Evolutionary conservation across 2,797 vertebrate genomes (phyloP).

Genomic region (Naso thynnoides): DNA sequence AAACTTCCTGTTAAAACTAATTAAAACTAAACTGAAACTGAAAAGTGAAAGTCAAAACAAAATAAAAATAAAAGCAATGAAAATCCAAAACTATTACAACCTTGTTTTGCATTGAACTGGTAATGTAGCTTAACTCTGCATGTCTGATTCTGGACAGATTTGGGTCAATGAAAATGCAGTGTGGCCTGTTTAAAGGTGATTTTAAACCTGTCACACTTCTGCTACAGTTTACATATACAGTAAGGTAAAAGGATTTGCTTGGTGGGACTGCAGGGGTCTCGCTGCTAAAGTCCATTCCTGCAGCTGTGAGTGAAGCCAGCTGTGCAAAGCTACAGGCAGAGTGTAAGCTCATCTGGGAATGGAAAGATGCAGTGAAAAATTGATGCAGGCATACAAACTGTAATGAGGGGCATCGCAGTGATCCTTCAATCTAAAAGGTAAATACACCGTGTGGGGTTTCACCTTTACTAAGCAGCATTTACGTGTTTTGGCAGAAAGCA

Average conservation of each 20-base stretch:
- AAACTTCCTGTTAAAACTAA: no score
- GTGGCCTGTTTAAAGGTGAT: neutral
- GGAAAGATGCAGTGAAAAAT: conserved; percentile 22
- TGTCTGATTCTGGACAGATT: neutral
- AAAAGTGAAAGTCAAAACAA: no score
- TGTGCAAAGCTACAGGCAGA: conserved; percentile 15
- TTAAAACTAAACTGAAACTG: no score
- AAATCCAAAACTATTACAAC: no score
- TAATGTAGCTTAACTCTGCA: neutral
- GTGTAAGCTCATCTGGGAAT: conserved; percentile 11
- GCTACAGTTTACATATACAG: neutral
- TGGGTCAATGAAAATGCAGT: neutral
- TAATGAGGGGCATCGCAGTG: conserved; percentile 5
- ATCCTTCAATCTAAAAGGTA: conserved; percentile 6
- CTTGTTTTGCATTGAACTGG: neutral
- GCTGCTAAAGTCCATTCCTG: neutral
- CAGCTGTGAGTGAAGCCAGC: conserved; percentile 17
- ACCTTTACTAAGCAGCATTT: neutral
- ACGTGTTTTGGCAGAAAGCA: neutral
- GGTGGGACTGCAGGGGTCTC: neutral
- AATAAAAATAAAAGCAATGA: no score
- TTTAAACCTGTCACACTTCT: neutral
- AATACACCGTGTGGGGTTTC: neutral
- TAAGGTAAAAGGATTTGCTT: neutral
- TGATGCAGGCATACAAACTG: conserved; percentile 20